Evolutionary conservation across 2,113 vertebrate genomes (phyloP).

Genomic region (Oenanthe oenanthe): DNA sequence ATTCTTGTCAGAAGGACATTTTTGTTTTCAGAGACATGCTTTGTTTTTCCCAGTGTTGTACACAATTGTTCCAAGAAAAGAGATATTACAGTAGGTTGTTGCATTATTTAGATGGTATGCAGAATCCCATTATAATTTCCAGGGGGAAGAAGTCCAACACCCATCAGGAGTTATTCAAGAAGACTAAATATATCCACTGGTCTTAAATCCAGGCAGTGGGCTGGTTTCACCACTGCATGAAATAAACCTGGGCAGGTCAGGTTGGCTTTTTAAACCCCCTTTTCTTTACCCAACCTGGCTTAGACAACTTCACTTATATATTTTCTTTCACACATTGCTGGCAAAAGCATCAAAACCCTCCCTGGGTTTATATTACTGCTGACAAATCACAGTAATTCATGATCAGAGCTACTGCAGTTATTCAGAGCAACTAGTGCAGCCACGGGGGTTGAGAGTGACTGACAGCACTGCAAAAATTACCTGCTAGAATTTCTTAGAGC

Average conservation of each 20-base stretch:
- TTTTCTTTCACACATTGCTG: conserved; percentile 60
- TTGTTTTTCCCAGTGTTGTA: not conserved
- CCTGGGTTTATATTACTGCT: conserved; percentile 60
- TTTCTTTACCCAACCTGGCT: conserved; percentile 22
- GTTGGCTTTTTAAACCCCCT: not conserved
- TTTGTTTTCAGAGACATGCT: not conserved
- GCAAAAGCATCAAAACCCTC: conserved; percentile 61
- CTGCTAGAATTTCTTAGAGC: conserved; percentile 21
- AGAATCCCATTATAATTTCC: conserved; percentile 25
- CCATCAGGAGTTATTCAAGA: not conserved
- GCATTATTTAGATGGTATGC: conserved; percentile 22
- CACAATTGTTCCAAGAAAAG: not conserved
- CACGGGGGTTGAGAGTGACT: conserved; percentile 44
- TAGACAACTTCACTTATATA: conserved; percentile 42
- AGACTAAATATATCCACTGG: conserved; percentile 14
- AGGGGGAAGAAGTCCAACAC: not conserved
- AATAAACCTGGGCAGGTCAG: conserved; percentile 28
- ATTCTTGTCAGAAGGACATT: not conserved
- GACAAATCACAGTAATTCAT: conserved; percentile 72
- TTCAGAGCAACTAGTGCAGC: conserved; percentile 33
- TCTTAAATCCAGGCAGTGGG: conserved; percentile 32
- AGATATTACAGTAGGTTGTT: not conserved
- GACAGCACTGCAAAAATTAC: conserved; percentile 47
- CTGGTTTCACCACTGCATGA: not conserved
- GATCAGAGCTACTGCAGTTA: conserved; percentile 56